Base-by-base conservation (phyloP, 2,797 vertebrate genomes). In the Dipus sagitta region DNA sequence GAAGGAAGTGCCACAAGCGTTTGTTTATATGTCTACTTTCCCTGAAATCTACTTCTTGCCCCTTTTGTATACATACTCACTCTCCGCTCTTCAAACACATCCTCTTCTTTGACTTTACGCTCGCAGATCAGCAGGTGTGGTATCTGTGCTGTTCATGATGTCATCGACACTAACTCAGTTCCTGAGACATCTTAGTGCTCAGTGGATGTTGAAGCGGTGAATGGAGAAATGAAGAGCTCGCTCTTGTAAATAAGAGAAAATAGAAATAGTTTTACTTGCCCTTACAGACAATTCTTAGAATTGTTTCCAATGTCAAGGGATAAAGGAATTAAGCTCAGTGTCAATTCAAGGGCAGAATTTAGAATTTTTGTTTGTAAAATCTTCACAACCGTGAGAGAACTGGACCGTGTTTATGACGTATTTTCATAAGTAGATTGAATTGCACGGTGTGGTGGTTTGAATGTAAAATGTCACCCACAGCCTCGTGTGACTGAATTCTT, bases 381-480 rank as follows among this genome's bases (percentile, higher is more conserved):
- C 86, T 94, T 62, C 28, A 90, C 24, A 90, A 62, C 15, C 68
- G 30, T 74, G 34, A 80, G 94, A 74, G 38, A 85, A 70, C 60
- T 47, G 58, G 71, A 74, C 10, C 60, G 58, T 86, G 24, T 81
- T 83, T 81, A 34, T 70, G 65, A 32, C n/a, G 70, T 30, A 34
- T 3, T 88, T 94, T 80, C 79, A 78, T 86, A 80, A 76, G 14
- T 52, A 62, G 47, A 83, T 70, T 88, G 76, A 96, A 84, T 91
- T 81, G 26, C 52, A 54, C 8, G 52, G 52, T 54, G 52, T 54
- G 52, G 52, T 54, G 52, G 52, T 6, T 54, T 54, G 52, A 54
- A 54, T 14, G 52, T 54, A 54, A 54, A 54, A 54, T 54, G 52
- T 54, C 10, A 14, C 52, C 52, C 52, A 54, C 14, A 54, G 14